Base-by-base conservation (phyloP, 2,888 invertebrate genomes). In the Graphium colonna region DNA sequence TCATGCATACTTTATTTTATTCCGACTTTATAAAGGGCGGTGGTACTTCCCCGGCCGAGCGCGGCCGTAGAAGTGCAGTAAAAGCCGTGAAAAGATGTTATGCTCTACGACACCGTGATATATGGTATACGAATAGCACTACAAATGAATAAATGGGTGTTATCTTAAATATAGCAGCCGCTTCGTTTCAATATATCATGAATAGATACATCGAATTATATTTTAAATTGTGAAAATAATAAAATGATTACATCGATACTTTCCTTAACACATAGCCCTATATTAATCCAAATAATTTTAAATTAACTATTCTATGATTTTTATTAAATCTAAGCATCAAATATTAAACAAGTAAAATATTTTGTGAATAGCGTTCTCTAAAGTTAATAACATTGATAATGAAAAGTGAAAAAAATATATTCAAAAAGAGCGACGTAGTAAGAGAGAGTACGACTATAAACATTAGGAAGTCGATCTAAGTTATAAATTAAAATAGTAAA, bases 401-500 rank as follows among this genome's bases (percentile, higher is more conserved):
- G 31, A 31, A 31, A 31, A 10, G 31, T 31, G 31, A 31, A 31
- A 31, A n/a, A 31, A 3, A 31, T 9, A 31, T 10, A 31, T 31
- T 7, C 8, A 9, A 36, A 42, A 13, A 17, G 45, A 41, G 40
- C 28, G 46, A 41, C 43, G 45, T 41, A 51, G 55, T 40, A 50
- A 51, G 15, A 41, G 13, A 17, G 31, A 18, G 12, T 1, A 36
- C n/a, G 1, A 1, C 3, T 3, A 9, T 7, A 9, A 9, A 31
- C 31, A 38, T 18, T 2, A 21, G 21, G 21, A 46, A 17, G 17
- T 17, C 13, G 33, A 46, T 18, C 33, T 10, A 43, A 57, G 52
- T 52, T 18, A 52, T 62, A 55, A 42, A 56, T 51, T 58, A 57
- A 57, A 57, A 51, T 63, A 64, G 60, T 55, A 58, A 62, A 61